phyloP scores from a whole-genome alignment of 1,140 invertebrate genomes.

The Asobara japonica region DNA sequence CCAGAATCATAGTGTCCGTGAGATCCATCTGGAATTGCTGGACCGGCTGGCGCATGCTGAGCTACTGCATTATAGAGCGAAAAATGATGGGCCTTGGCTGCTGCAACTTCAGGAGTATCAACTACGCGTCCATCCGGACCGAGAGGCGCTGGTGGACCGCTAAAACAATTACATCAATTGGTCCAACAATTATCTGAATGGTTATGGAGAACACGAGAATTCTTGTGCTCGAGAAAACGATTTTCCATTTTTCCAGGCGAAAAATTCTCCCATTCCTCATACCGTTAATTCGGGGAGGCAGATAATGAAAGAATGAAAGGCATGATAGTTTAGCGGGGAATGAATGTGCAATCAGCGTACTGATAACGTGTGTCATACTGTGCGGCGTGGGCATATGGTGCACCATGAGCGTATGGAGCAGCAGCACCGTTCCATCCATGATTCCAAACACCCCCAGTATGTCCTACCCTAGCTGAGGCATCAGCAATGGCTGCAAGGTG shows the following conservation, averaged over 20 bases:
- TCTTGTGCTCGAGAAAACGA: no score
- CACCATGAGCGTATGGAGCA: slow-evolving; percentile 41
- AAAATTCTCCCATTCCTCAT: no score
- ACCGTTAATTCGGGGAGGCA: not conserved
- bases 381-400: not conserved
- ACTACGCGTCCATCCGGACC: slow-evolving; percentile 69
- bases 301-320: not conserved
- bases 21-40: slow-evolving; percentile 35
- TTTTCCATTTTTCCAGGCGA: not conserved
- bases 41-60: slow-evolving; percentile 60
- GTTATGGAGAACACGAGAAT: not conserved
- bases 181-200: not conserved
- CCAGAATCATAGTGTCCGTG: slow-evolving; percentile 28
- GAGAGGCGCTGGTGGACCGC: slow-evolving; percentile 64
- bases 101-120: slow-evolving; percentile 73
- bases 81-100: slow-evolving; percentile 72
- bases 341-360: not conserved
- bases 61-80: slow-evolving; percentile 69
- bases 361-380: slow-evolving; percentile 14
- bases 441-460: slow-evolving; percentile 35
- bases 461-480: slow-evolving; percentile 64
- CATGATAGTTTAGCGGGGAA: not conserved
- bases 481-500: slow-evolving; percentile 70
- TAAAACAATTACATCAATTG: slow-evolving; percentile 31
- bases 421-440: slow-evolving; percentile 34